Evolutionary conservation across 2,888 invertebrate species (phyloP).

Genomic region (Pemphredon lugubris): DNA sequence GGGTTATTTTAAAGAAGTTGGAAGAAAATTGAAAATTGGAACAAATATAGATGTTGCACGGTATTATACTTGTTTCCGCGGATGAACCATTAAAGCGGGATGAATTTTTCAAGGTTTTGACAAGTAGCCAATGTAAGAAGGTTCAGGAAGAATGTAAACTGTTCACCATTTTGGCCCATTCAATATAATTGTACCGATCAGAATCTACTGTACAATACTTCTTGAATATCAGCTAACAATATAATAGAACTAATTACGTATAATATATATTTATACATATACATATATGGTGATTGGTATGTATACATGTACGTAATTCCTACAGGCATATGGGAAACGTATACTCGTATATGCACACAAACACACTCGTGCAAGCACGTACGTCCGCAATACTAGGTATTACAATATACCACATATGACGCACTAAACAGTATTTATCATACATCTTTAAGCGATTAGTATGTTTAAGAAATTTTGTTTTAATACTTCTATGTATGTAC

Average conservation of each 20-base stretch:
- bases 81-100: too few relatives aligned
- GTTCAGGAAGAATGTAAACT: conserved; percentile 36
- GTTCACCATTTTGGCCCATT: conserved; percentile 69
- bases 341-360: conserved; percentile 58
- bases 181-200: conserved; percentile 72
- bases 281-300: conserved; percentile 42
- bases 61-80: too few relatives aligned
- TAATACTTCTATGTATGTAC: conserved; percentile 66
- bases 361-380: conserved; percentile 40
- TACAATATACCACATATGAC: conserved; percentile 54
- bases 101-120: conserved; percentile 3
- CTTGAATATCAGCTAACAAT: conserved; percentile 66
- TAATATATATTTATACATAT: conserved; percentile 57
- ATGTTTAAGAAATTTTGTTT: conserved; percentile 28
- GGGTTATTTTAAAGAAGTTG: too few relatives aligned
- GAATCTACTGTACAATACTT: conserved; percentile 73
- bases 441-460: conserved; percentile 51
- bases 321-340: conserved; percentile 44
- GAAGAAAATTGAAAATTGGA: too few relatives aligned
- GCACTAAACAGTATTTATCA: conserved; percentile 49
- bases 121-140: background rate
- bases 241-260: conserved; percentile 67
- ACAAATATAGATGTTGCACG: too few relatives aligned
- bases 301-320: conserved; percentile 61
- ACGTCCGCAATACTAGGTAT: conserved; percentile 47